Conservation (phyloP, 1,140 invertebrate species). For the Trachelipus rathkii region DNA sequence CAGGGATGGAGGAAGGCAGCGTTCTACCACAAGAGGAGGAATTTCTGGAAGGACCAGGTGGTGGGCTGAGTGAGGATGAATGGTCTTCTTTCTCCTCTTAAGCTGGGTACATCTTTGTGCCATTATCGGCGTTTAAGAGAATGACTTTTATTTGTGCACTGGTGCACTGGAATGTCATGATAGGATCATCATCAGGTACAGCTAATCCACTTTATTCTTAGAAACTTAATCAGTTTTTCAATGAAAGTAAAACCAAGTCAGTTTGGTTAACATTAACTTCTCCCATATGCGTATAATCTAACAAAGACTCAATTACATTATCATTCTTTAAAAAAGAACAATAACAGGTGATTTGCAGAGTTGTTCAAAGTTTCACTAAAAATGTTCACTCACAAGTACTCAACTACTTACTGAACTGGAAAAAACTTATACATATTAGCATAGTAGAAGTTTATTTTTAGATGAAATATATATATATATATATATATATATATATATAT, state of each 20-base stretch:
- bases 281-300: neutral
- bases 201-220: slow-evolving; percentile 1
- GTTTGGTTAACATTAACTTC: slow-evolving; percentile 7
- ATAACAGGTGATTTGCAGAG: neutral
- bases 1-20: neutral
- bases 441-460: too few relatives aligned
- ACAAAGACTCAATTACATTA: neutral
- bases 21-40: neutral
- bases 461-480: too few relatives aligned
- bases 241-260: neutral
- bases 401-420: neutral
- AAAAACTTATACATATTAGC: too few relatives aligned
- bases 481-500: too few relatives aligned
- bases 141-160: neutral
- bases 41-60: neutral
- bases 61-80: neutral
- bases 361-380: neutral
- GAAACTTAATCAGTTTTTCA: neutral
- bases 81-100: neutral
- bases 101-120: neutral
- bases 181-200: neutral
- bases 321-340: neutral
- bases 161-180: slow-evolving; percentile 1
- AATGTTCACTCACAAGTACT: neutral
- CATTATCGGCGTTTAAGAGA: neutral